Conservation (phyloP, 2,113 vertebrate genomes). For the Rattus rattus region DNA sequence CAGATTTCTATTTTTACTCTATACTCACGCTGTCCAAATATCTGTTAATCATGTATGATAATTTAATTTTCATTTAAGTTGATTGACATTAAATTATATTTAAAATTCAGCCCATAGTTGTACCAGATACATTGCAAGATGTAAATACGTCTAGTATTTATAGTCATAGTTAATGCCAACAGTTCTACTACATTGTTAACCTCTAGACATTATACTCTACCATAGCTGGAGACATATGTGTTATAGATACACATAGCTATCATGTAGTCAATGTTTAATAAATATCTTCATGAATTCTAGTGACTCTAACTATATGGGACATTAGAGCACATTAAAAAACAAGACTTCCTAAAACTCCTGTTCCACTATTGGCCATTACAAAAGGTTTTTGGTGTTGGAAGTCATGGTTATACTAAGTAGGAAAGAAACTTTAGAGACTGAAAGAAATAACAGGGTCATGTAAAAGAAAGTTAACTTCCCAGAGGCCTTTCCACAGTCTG, state of each 20-base stretch:
- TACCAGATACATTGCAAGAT: not conserved
- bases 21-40: not conserved
- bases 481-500: not conserved
- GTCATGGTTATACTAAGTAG: not conserved
- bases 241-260: not conserved
- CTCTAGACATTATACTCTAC: not conserved
- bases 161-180: not conserved
- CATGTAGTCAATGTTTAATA: not conserved
- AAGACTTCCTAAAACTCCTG: not conserved
- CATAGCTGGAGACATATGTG: not conserved
- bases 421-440: not conserved
- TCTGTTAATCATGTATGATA: not conserved
- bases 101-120: not conserved
- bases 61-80: not conserved
- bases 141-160: not conserved
- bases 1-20: not conserved
- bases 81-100: not conserved
- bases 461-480: not conserved
- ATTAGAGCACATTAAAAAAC: not conserved
- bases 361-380: not conserved
- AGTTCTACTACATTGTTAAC: not conserved
- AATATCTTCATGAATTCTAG: not conserved
- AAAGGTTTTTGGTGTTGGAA: not conserved
- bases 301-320: not conserved
- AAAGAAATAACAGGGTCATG: not conserved